These are phyloP conservation scores for Cavia porcellus DNA, from an alignment of 2,113 vertebrate species.

Conservation along the genomic window DNA sequence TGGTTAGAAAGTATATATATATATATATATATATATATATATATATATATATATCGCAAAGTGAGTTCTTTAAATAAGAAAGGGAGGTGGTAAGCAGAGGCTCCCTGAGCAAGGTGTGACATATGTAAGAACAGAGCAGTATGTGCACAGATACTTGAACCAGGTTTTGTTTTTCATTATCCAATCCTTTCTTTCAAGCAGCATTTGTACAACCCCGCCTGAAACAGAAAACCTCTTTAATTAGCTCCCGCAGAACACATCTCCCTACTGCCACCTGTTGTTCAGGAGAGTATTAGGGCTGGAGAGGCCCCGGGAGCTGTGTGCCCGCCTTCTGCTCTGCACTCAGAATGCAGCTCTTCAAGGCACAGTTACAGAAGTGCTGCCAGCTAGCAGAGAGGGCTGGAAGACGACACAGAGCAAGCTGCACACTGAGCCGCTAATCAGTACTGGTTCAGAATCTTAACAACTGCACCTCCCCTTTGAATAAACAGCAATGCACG, in stretches of 20 bases:
- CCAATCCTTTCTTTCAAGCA: slow-evolving; percentile 63
- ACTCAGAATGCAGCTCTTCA: fast-evolving
- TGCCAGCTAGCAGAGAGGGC: neutral
- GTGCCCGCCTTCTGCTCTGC: fast-evolving
- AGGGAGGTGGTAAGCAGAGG: neutral
- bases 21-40: no score
- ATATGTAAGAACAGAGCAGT: slow-evolving; percentile 72
- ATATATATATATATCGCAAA: slow-evolving; percentile 45
- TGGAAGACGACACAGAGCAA: neutral
- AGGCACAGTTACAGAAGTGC: neutral
- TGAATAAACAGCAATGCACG: neutral
- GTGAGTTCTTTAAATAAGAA: slow-evolving; percentile 57
- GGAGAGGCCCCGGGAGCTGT: neutral
- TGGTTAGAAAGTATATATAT: slow-evolving; percentile 31
- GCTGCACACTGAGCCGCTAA: neutral
- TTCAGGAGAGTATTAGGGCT: slow-evolving; percentile 60
- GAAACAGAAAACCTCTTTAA: slow-evolving; percentile 55
- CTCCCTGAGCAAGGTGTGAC: neutral
- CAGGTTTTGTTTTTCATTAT: slow-evolving; percentile 46
- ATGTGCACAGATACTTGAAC: slow-evolving; percentile 62
- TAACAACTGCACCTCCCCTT: neutral
- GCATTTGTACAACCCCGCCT: slow-evolving; percentile 63
- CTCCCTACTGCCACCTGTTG: slow-evolving; percentile 81
- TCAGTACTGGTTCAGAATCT: slow-evolving; percentile 4
- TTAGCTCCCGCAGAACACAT: slow-evolving; percentile 48